A percentile compares a stretch with the other conserved stretches of the same genome.
Evolutionary conservation across 2,797 vertebrate genomes (phyloP).

Genomic region (Sebastes variabilis): DNA sequence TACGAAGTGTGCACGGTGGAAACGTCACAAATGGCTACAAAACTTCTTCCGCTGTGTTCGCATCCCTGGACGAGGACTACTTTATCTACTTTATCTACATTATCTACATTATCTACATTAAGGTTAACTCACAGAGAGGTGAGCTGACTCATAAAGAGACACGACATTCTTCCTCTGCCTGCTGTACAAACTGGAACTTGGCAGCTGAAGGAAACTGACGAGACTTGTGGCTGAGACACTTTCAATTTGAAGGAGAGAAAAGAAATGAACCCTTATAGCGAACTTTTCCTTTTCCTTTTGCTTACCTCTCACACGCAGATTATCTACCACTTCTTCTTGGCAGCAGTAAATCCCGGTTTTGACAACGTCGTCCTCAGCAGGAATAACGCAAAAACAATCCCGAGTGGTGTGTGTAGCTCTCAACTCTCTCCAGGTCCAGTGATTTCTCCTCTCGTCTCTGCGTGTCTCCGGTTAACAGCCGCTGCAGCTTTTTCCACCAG

Average conservation of each 20-base stretch:
- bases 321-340: conserved; percentile 15
- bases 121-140: not conserved
- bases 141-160: not conserved
- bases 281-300: not conserved
- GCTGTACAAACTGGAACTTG: conserved; percentile 50
- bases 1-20: conserved; percentile 7
- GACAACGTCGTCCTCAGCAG: conserved; percentile 30
- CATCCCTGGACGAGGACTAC: conserved; percentile 5
- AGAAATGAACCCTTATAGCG: not conserved
- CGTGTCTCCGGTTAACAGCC: conserved; percentile 70
- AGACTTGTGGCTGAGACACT: conserved; percentile 66
- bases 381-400: conserved; percentile 31
- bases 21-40: conserved; percentile 17
- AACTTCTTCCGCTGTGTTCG: conserved; percentile 37
- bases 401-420: conserved; percentile 40
- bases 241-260: conserved; percentile 44
- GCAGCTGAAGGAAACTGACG: conserved; percentile 37
- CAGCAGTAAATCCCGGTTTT: conserved; percentile 38
- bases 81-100: not conserved
- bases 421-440: conserved; percentile 28
- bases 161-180: not conserved
- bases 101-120: not conserved
- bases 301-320: conserved; percentile 43
- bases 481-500: conserved; percentile 72
- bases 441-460: conserved; percentile 56